Evolutionary conservation across 2,797 vertebrate genomes (phyloP), one percentile per base, ranked within the genome.

Genomic region (Esox masquinongy): DNA sequence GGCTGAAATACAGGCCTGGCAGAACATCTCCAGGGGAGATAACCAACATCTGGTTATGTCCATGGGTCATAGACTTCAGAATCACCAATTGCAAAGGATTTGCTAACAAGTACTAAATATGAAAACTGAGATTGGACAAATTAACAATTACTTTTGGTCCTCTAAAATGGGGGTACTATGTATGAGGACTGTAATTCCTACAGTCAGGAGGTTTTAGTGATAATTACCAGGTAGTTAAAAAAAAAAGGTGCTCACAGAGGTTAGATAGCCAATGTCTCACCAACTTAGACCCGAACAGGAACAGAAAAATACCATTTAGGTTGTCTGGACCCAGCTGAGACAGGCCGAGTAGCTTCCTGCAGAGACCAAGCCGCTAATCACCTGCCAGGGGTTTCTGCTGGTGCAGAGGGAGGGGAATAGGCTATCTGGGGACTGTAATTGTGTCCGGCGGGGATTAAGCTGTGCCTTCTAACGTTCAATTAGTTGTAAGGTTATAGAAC

Each of bases 281-380:
- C 75, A 73, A 88, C 89, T 75, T 78, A 84, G 72, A 88, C 78
- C 84, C 76, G 84, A 82, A 75, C 17, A 79, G 80, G 64, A 72
- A 47, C 78, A 69, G 74, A 49, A 79, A 77, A 76, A 76, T 17
- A 24, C 49, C 16, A 16, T 19, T 24, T 56, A 51, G 16, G 16
- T 51, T 7, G 8, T 56, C 51, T n/a, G 51, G 51, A 77, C 56
- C 31, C 74, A 0, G 31, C 49, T 71, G 80, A 22, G 68, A 63
- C 43, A 50, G 26, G 61, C 9, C 16, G 19, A 56, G 63, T 2
- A 66, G 63, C 26, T 66, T 16, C 8, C 31, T 29, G 26, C 63
- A 66, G 26, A 36, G 68, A 77, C 67, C 16, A 76, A 19, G 73
- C 0, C 22, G 2, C 79, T 53, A 73, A 72, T 77, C 73, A 80